Evolutionary conservation across 2,113 vertebrate species (phyloP).

Genomic region (Paedocypris sp.): DNA sequence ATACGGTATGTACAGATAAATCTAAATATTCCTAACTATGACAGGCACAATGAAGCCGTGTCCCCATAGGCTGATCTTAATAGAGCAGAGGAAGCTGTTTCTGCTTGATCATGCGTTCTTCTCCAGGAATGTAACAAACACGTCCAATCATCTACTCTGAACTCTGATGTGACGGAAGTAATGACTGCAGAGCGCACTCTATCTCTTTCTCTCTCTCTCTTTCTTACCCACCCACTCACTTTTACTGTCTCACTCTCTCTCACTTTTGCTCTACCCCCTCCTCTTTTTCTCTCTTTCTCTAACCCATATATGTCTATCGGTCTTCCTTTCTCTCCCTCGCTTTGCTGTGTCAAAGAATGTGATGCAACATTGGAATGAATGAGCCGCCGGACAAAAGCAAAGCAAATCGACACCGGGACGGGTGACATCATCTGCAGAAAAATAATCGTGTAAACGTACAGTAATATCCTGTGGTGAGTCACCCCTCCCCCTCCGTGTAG

Average conservation of each 20-base stretch:
- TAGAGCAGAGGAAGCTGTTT: slow-evolving; percentile 11
- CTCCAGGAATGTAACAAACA: slow-evolving; percentile 10
- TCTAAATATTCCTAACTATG: background rate
- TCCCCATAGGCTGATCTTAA: too few relatives aligned
- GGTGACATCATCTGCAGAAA: background rate
- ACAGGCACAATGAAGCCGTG: too few relatives aligned
- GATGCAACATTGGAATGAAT: background rate
- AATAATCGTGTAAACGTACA: background rate
- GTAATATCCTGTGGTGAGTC: slow-evolving; percentile 6
- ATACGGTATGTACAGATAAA: too few relatives aligned
- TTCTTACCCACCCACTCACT: too few relatives aligned
- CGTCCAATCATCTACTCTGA: slow-evolving; percentile 2
- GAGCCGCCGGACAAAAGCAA: background rate
- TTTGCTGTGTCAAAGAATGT: background rate
- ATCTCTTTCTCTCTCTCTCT: too few relatives aligned
- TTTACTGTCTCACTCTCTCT: too few relatives aligned
- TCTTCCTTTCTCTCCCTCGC: too few relatives aligned
- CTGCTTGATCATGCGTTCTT: slow-evolving; percentile 9
- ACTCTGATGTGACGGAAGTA: too few relatives aligned
- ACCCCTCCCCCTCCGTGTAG: background rate
- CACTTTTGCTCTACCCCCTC: too few relatives aligned
- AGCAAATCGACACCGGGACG: background rate
- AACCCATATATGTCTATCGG: too few relatives aligned
- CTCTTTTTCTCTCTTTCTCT: too few relatives aligned
- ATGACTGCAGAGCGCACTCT: too few relatives aligned